Evolutionary conservation across 2,797 vertebrate genomes (phyloP).

Genomic region (Amniataba percoides): DNA sequence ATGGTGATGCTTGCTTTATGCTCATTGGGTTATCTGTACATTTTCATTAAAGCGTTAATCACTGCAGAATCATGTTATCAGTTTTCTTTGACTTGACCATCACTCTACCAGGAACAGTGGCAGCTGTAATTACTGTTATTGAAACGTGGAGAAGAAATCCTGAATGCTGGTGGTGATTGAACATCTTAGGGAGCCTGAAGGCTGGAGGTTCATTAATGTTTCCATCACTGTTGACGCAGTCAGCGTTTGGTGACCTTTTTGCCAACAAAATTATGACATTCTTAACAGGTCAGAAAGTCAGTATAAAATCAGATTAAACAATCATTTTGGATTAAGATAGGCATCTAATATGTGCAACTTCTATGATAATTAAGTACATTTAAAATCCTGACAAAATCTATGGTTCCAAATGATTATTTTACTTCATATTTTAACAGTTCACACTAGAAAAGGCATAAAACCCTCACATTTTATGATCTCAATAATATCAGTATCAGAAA

Average conservation of each 20-base stretch:
- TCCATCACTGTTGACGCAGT: not conserved
- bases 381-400: not conserved
- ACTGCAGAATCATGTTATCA: conserved; percentile 36
- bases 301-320: not conserved
- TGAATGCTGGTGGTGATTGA: conserved; percentile 39
- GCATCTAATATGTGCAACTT: not conserved
- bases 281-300: conserved; percentile 30
- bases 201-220: conserved; percentile 19
- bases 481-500: no score
- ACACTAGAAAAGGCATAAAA: not conserved
- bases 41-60: conserved; percentile 70
- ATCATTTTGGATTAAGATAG: no score
- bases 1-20: conserved; percentile 24
- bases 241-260: conserved; percentile 12
- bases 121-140: conserved; percentile 61
- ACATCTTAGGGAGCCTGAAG: conserved; percentile 21
- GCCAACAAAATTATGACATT: not conserved
- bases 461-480: no score
- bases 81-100: conserved; percentile 51
- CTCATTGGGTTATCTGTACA: conserved; percentile 37
- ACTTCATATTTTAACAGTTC: no score
- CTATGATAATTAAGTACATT: not conserved
- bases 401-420: not conserved
- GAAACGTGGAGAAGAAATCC: conserved; percentile 29
- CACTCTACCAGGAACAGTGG: conserved; percentile 19